Percentiles rank a stretch among this genome's conserved stretches.
These are phyloP conservation scores for Leuciscus idus DNA, from an alignment of 2,113 vertebrate genomes.

Conservation along the genomic window DNA sequence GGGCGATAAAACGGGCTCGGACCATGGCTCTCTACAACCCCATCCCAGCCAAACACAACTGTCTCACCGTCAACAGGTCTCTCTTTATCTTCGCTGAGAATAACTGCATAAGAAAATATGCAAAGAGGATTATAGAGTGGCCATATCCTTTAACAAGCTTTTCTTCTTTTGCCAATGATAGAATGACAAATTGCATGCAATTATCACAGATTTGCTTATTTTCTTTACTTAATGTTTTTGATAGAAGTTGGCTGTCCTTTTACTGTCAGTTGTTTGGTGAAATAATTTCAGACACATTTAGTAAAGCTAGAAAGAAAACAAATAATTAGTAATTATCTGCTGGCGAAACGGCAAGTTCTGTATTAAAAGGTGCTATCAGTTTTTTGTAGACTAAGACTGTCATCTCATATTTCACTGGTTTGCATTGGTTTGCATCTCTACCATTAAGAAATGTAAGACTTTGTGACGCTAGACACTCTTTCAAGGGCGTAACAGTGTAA, in stretches of 20 bases:
- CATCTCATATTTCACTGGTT: too few species aligned
- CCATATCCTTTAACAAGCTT: slow-evolving; percentile 92
- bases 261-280: neutral
- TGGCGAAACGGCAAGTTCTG: neutral
- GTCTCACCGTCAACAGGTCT: slow-evolving; percentile 98
- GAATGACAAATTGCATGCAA: neutral
- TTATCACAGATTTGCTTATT: neutral
- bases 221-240: neutral
- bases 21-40: slow-evolving; percentile 99
- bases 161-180: neutral
- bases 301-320: neutral
- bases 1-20: slow-evolving; percentile 23
- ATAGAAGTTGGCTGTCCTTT: neutral
- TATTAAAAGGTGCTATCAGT: neutral
- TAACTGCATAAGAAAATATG: slow-evolving; percentile 94
- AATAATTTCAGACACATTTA: neutral
- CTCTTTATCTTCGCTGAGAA: slow-evolving; percentile 97
- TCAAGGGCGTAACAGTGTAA: neutral
- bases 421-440: neutral
- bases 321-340: neutral
- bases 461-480: neutral
- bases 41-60: slow-evolving; percentile 93
- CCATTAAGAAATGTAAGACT: neutral
- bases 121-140: slow-evolving; percentile 95
- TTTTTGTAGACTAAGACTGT: neutral